Conservation (phyloP, 2,888 invertebrate species). For the Ophonus ardosiacus region DNA sequence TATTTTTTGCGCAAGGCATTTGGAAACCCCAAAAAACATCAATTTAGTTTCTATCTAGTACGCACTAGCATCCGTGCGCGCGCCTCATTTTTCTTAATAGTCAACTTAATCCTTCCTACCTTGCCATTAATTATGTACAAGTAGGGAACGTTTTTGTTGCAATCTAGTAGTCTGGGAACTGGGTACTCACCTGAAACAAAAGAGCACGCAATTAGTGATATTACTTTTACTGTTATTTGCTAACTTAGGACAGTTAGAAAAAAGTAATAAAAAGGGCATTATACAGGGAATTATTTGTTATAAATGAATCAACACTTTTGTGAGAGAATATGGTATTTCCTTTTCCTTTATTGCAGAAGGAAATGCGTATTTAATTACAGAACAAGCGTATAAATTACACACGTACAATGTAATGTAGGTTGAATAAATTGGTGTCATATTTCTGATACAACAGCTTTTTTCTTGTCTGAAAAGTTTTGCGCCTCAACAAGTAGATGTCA, state of each 20-base stretch:
- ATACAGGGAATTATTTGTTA: neutral
- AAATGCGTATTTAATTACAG: too few relatives aligned
- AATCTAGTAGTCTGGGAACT: conserved; percentile 24
- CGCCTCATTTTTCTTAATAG: conserved; percentile 39
- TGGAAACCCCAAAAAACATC: neutral
- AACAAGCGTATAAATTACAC: too few relatives aligned
- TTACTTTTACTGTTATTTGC: conserved; percentile 10
- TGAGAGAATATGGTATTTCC: neutral
- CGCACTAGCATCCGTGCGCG: neutral
- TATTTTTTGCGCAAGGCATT: conserved; percentile 5
- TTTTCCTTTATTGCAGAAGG: neutral
- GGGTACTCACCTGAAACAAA: conserved; percentile 47
- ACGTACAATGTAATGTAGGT: too few relatives aligned
- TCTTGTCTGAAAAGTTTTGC: too few relatives aligned
- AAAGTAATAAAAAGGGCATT: neutral
- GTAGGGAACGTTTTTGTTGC: conserved; percentile 8
- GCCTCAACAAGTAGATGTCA: too few relatives aligned
- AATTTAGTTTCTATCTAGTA: conserved; percentile 2
- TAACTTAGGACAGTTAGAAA: neutral
- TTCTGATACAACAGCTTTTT: too few relatives aligned
- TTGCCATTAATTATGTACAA: conserved; percentile 27
- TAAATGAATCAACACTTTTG: neutral
- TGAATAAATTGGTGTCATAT: too few relatives aligned
- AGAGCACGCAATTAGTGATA: conserved; percentile 12
- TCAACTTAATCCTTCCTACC: conserved; percentile 40